Evolutionary conservation across 2,888 invertebrate genomes (phyloP).

Genomic region (Stenichneumon culpator): DNA sequence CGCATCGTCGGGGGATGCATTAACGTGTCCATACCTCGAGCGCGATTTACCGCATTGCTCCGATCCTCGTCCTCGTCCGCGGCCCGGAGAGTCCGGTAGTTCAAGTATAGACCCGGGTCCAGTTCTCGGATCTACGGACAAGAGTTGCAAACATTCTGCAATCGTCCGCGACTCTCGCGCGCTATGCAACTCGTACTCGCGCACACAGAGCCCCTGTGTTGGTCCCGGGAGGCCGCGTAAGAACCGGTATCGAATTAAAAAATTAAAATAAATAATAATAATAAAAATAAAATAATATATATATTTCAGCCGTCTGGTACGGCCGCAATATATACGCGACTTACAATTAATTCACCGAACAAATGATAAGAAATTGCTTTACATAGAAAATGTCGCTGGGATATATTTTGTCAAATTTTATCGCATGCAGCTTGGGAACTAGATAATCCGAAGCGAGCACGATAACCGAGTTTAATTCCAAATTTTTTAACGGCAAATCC

Average conservation of each 20-base stretch:
- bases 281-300: neutral
- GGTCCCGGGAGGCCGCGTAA: neutral
- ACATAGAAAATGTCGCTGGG: constrained; percentile 8
- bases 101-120: constrained; percentile 51
- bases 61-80: constrained; percentile 34
- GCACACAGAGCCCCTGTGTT: neutral
- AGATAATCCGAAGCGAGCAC: neutral
- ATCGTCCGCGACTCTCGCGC: constrained; percentile 27
- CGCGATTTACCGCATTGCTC: constrained; percentile 55
- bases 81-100: constrained; percentile 19
- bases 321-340: neutral
- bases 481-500: neutral
- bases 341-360: constrained; percentile 34
- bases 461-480: neutral
- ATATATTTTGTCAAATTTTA: neutral
- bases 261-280: neutral
- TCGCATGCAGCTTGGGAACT: neutral
- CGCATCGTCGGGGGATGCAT: constrained; percentile 72
- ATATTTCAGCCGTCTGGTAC: neutral
- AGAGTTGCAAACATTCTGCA: constrained; percentile 53
- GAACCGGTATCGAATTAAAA: constrained; percentile 38
- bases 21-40: constrained; percentile 72
- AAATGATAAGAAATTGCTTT: constrained; percentile 17
- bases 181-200: constrained; percentile 35
- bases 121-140: constrained; percentile 56